Conservation (phyloP, 2,797 vertebrate genomes). For the Liparis tanakae region DNA sequence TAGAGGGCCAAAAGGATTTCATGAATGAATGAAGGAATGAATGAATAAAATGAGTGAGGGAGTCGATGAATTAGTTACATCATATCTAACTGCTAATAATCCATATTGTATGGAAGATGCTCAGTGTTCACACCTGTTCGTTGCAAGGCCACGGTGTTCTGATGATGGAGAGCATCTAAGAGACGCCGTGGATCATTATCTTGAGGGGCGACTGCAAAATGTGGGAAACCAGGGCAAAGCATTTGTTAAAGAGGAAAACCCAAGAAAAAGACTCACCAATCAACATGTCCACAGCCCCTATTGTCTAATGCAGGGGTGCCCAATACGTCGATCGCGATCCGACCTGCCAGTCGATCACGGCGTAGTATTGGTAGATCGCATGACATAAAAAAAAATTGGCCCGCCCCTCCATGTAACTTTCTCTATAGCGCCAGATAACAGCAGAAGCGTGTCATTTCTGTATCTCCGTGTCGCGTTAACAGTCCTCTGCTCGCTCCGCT, state of each 20-base stretch:
- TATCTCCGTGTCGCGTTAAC: too few relatives aligned
- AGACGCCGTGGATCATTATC: slow-evolving; percentile 56
- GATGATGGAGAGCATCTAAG: slow-evolving; percentile 41
- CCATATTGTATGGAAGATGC: neutral
- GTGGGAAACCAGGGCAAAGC: slow-evolving; percentile 13
- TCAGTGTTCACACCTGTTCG: slow-evolving; percentile 70
- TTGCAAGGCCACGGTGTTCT: slow-evolving; percentile 59
- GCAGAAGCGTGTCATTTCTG: too few relatives aligned
- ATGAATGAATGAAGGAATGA: slow-evolving; percentile 33
- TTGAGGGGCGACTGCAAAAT: slow-evolving; percentile 55
- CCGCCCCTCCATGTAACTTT: too few relatives aligned
- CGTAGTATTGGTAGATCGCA: too few relatives aligned
- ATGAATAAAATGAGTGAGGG: slow-evolving; percentile 23
- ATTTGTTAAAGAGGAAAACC: slow-evolving; percentile 2
- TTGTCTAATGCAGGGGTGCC: too few relatives aligned
- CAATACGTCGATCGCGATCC: too few relatives aligned
- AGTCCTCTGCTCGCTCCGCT: too few relatives aligned
- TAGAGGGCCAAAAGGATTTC: slow-evolving; percentile 27
- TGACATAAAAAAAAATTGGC: too few relatives aligned
- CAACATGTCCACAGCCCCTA: neutral
- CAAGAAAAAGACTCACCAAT: neutral
- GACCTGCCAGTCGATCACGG: too few relatives aligned
- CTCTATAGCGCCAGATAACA: too few relatives aligned
- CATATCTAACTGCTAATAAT: neutral
- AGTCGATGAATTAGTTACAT: slow-evolving; percentile 20